Evolutionary conservation across 2,888 invertebrate species (phyloP).

Genomic region (Agriopis aurantiaria): DNA sequence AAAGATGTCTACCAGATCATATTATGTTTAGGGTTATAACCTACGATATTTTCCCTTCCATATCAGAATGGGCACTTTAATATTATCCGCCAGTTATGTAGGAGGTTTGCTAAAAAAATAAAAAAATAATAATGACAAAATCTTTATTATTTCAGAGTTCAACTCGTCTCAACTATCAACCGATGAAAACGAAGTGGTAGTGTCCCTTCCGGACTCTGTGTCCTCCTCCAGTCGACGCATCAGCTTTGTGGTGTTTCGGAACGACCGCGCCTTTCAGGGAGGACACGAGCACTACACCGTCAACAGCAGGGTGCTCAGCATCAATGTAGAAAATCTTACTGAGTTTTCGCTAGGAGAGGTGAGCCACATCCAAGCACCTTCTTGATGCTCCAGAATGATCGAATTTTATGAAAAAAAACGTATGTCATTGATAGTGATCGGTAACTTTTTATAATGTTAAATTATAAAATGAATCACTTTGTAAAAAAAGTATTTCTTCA

Average conservation of each 20-base stretch:
- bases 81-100: no score
- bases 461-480: neutral
- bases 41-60: no score
- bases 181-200: constrained; percentile 70
- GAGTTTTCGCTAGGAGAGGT: constrained; percentile 72
- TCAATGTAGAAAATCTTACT: constrained; percentile 73
- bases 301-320: constrained; percentile 81
- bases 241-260: constrained; percentile 81
- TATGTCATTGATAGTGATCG: neutral
- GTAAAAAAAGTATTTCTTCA: no score
- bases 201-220: constrained; percentile 71
- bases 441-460: neutral
- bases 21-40: no score
- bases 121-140: no score
- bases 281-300: constrained; percentile 51
- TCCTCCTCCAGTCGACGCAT: constrained; percentile 62
- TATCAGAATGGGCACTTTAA: no score
- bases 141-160: constrained; percentile 55
- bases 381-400: neutral
- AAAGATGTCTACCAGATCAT: no score
- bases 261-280: constrained; percentile 74
- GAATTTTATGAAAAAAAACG: neutral
- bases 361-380: constrained; percentile 27
- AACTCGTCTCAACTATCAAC: constrained; percentile 58
- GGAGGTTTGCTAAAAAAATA: neutral